Base-by-base conservation (phyloP, 1,140 invertebrate genomes). In the Lethrus apterus region DNA sequence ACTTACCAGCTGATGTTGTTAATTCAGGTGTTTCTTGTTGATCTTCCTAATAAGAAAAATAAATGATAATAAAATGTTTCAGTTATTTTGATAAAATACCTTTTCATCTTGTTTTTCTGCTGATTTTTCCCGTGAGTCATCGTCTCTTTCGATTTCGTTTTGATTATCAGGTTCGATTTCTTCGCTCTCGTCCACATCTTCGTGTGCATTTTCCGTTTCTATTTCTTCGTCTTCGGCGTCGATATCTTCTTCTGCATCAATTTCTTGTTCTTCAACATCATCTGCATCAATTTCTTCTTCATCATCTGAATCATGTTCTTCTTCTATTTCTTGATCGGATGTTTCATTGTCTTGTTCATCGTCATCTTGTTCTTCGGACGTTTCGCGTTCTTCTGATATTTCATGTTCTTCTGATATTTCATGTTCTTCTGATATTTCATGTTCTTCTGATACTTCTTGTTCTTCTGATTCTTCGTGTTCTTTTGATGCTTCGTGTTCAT, bases 181-280 rank as follows among this genome's bases (percentile, higher is more conserved):
- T 46, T 66, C 50, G 51, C 64, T 61, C 42, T 67, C 56, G 20
- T 58, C 51, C 44, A 55, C 55, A 8, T 51, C 56, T 44, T 58
- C 49, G 46, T 64, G 52, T 33, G 62, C 51, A 19, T 65, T 38
- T 4, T 20, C 35, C 13, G 9, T 33, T 38, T 38, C 3, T 49
- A 66, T 56, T 32, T 65, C 63, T 34, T 68, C 56, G 29, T 63
- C 60, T 49, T 52, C 53, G 31, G 55, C 54, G 33, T 60, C 56
- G 35, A 65, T 57, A 36, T 58, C 57, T 31, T 62, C 51, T 20
- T 63, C 44, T 29, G 62, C 56, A 42, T 60, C 51, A 35, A 61
- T 59, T 47, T 70, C 59, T 61, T 57, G 29, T 56, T 56, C 56
- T 33, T 57, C 54, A 24, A 59, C 57, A 26, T 67, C 59, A 33